Percentiles rank a stretch among this genome's conserved stretches.
These are phyloP conservation scores for Sminthurinus aureus DNA, from an alignment of 2,888 invertebrate species.

Conservation along the genomic window DNA sequence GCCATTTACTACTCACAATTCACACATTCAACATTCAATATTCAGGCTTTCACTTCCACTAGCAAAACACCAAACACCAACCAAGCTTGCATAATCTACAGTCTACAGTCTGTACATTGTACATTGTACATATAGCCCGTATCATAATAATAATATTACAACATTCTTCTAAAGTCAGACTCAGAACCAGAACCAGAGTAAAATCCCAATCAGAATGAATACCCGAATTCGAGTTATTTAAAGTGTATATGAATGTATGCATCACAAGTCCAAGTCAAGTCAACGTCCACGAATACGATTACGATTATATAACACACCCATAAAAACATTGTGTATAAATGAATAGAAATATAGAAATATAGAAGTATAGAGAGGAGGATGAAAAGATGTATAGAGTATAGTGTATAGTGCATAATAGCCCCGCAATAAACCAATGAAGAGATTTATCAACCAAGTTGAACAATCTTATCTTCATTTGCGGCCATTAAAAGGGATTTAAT, in stretches of 20 bases:
- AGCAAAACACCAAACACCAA: too few species aligned
- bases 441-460: background rate
- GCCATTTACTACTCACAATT: too few species aligned
- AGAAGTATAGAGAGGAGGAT: background rate
- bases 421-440: background rate
- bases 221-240: background rate
- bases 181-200: background rate
- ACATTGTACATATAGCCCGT: background rate
- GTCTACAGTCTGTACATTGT: too few species aligned
- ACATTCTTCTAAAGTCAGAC: background rate
- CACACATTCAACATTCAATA: too few species aligned
- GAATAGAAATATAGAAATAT: background rate
- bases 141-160: background rate
- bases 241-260: too few species aligned
- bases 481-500: conserved; percentile 36
- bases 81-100: too few species aligned
- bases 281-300: too few species aligned
- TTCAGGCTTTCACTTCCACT: too few species aligned
- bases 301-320: background rate
- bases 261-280: too few species aligned
- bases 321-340: background rate
- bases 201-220: background rate
- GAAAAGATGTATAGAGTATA: background rate
- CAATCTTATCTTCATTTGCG: conserved; percentile 31
- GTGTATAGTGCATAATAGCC: background rate